Percentiles rank a stretch among this genome's conserved stretches.
These are phyloP conservation scores for Norana najaformis DNA, from an alignment of 2,888 invertebrate species.

Conservation along the genomic window DNA sequence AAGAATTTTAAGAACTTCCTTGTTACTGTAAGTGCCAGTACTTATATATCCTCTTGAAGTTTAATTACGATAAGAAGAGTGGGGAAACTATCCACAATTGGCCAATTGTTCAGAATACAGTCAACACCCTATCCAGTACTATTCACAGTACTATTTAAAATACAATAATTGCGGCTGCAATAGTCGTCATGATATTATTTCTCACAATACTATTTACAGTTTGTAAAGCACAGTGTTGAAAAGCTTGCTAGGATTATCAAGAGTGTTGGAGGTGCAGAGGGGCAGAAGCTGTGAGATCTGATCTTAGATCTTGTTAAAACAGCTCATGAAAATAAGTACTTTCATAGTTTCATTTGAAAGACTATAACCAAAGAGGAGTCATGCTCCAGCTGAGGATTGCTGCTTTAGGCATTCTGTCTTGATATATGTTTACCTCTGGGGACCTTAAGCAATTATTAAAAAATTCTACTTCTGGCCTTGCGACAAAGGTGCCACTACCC, in stretches of 20 bases:
- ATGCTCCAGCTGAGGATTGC: neutral
- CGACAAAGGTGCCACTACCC: neutral
- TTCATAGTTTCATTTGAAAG: neutral
- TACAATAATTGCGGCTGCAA: no score
- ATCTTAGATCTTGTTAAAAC: neutral
- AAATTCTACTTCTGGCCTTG: neutral
- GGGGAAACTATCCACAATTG: neutral
- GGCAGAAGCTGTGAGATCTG: neutral
- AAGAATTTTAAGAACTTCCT: neutral
- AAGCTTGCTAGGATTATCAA: neutral
- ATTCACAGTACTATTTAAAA: neutral
- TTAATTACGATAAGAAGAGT: no score
- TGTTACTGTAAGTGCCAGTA: neutral
- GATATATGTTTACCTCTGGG: neutral
- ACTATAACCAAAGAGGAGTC: neutral
- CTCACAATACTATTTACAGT: neutral
- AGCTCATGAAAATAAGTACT: neutral
- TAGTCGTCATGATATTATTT: no score
- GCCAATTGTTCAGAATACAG: neutral
- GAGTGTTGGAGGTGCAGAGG: neutral
- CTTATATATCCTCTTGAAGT: neutral
- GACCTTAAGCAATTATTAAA: neutral
- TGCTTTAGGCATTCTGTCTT: neutral
- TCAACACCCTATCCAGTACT: no score
- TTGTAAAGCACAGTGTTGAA: neutral